These are phyloP conservation scores for Megalops cyprinoides DNA, from an alignment of 2,797 vertebrate genomes.

Conservation along the genomic window DNA sequence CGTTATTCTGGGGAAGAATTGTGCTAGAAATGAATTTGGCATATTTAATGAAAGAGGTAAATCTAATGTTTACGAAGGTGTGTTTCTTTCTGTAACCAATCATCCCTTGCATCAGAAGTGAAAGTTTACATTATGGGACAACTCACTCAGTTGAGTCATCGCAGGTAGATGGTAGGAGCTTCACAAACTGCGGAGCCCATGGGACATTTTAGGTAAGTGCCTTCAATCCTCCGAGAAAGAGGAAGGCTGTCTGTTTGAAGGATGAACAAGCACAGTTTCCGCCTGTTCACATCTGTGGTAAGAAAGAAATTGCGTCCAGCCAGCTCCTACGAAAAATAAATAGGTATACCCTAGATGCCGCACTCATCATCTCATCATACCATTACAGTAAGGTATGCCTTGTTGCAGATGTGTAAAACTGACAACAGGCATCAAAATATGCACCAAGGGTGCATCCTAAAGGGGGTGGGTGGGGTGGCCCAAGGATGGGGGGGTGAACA, in stretches of 20 bases:
- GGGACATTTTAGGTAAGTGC: constrained; percentile 40
- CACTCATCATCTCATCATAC: not conserved
- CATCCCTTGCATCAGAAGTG: not conserved
- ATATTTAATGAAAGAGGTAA: too few relatives aligned
- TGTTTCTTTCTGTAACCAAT: not conserved
- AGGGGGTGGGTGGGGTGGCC: not conserved
- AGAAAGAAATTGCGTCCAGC: not conserved
- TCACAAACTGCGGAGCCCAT: constrained; percentile 29
- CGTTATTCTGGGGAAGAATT: not conserved
- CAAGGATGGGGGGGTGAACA: not conserved
- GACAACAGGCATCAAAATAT: too few relatives aligned
- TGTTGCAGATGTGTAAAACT: not conserved
- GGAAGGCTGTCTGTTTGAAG: constrained; percentile 45
- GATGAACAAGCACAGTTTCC: constrained; percentile 39
- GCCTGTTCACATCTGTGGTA: constrained; percentile 5
- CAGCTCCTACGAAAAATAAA: not conserved
- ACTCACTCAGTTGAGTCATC: constrained; percentile 32
- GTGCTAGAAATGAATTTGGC: too few relatives aligned
- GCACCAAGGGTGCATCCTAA: too few relatives aligned
- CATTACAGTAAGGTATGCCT: not conserved
- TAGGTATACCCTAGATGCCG: not conserved
- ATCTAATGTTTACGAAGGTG: not conserved
- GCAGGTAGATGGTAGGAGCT: constrained; percentile 5
- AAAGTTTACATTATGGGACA: not conserved
- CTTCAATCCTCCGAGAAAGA: constrained; percentile 27